Evolutionary conservation across 1,140 invertebrate species (phyloP).

Genomic region (Neuroterus valhalla): DNA sequence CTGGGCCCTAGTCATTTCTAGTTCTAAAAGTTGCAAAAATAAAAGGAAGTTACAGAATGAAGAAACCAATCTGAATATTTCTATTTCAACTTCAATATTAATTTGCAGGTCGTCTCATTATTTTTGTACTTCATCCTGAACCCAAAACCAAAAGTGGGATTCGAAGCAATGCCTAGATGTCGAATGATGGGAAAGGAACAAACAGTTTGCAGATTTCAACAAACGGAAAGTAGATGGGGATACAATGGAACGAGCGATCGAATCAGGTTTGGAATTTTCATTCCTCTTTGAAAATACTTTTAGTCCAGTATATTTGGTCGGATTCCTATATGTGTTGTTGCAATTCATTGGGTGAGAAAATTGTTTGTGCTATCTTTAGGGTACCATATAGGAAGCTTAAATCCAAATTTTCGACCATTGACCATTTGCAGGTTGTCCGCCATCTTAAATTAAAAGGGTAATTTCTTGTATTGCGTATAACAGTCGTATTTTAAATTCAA

Average conservation of each 20-base stretch:
- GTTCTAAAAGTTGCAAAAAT: no score
- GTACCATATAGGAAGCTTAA: no score
- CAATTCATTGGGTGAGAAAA: no score
- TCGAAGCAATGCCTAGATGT: conserved; percentile 85
- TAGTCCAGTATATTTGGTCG: no score
- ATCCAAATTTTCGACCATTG: no score
- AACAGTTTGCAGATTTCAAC: conserved; percentile 86
- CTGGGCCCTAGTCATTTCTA: no score
- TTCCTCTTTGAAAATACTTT: conserved; percentile 14
- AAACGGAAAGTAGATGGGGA: conserved; percentile 90
- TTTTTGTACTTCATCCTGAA: conserved; percentile 90
- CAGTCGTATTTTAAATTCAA: no score
- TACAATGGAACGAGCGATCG: conserved; percentile 91
- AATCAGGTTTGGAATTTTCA: conserved; percentile 78
- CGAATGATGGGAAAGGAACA: conserved; percentile 90
- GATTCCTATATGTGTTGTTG: no score
- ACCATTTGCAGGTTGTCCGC: no score
- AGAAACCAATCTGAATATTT: conserved; percentile 31
- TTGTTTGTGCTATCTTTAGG: no score
- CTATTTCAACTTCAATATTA: conserved; percentile 30
- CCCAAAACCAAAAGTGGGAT: conserved; percentile 83
- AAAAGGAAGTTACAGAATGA: background rate
- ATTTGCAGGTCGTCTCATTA: conserved; percentile 79
- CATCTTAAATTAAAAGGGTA: no score
- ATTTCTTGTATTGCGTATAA: no score